Conservation (phyloP, 2,888 invertebrate species). For the Pogonocherus hispidulus region DNA sequence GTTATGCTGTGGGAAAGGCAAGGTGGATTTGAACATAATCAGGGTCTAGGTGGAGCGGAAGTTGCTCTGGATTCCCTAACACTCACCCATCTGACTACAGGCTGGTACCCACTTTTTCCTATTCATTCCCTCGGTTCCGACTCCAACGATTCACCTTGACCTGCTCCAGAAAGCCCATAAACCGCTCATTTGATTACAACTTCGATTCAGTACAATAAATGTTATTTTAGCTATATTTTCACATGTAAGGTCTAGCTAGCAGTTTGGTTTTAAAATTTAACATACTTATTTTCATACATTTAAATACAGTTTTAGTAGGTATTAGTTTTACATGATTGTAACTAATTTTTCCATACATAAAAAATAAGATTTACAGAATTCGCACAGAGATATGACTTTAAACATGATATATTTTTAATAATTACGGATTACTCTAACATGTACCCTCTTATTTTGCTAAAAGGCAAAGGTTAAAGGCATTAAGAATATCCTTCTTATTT, state of each 20-base stretch:
- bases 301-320: too few relatives aligned
- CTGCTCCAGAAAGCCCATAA: conserved; percentile 35
- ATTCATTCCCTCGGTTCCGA: conserved; percentile 85
- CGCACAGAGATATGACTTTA: too few relatives aligned
- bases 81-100: conserved; percentile 84
- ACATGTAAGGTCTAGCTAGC: too few relatives aligned
- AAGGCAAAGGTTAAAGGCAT: too few relatives aligned
- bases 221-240: not conserved
- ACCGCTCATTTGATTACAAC: not conserved
- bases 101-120: conserved; percentile 94
- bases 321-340: too few relatives aligned
- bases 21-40: conserved; percentile 89
- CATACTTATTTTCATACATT: too few relatives aligned
- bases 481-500: too few relatives aligned
- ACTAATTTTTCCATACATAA: too few relatives aligned
- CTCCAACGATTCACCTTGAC: conserved; percentile 70
- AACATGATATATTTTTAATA: too few relatives aligned
- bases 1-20: conserved; percentile 95
- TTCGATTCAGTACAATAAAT: not conserved
- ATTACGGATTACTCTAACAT: too few relatives aligned
- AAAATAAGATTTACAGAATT: not conserved
- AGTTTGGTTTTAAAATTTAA: too few relatives aligned
- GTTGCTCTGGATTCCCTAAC: conserved; percentile 86
- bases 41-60: conserved; percentile 78
- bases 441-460: too few relatives aligned